A percentile compares a stretch with the other conserved stretches of the same genome.
Conservation (phyloP, 2,888 invertebrate species). For the Drosophila bunnanda region DNA sequence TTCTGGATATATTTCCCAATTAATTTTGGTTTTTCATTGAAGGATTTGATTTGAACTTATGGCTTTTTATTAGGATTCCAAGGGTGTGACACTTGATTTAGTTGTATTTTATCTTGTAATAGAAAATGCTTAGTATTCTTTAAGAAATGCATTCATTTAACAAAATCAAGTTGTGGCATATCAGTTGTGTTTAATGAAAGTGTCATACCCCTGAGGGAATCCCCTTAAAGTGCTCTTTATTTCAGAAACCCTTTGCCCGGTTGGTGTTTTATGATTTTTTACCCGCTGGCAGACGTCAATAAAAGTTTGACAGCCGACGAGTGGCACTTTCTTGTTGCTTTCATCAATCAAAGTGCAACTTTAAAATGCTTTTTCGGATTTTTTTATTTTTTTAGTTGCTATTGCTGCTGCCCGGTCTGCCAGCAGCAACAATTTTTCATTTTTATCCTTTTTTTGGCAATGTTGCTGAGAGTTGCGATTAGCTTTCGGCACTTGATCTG, state of each 20-base stretch:
- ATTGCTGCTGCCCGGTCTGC: slow-evolving; percentile 21
- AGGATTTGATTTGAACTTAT: background rate
- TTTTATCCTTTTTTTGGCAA: slow-evolving; percentile 17
- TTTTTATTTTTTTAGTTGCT: background rate
- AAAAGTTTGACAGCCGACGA: slow-evolving; percentile 47
- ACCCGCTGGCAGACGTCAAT: slow-evolving; percentile 1
- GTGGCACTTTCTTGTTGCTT: slow-evolving; percentile 33
- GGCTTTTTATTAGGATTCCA: too few relatives aligned
- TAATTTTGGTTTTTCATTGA: background rate
- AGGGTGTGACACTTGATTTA: background rate
- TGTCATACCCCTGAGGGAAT: background rate
- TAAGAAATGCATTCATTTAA: background rate
- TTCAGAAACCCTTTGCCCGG: background rate
- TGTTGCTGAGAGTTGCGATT: slow-evolving; percentile 33
- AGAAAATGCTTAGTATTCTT: background rate
- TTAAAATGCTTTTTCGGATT: slow-evolving; percentile 29
- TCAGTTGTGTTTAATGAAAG: background rate
- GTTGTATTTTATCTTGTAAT: background rate
- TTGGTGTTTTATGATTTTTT: slow-evolving; percentile 21
- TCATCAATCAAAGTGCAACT: slow-evolving; percentile 63
- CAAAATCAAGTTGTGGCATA: background rate
- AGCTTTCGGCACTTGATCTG: slow-evolving; percentile 53
- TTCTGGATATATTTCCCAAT: background rate
- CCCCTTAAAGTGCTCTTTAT: slow-evolving; percentile 6
- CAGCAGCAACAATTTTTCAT: slow-evolving; percentile 64